Base-by-base conservation (phyloP, 1,140 invertebrate species). In the Mylabris phalerata region DNA sequence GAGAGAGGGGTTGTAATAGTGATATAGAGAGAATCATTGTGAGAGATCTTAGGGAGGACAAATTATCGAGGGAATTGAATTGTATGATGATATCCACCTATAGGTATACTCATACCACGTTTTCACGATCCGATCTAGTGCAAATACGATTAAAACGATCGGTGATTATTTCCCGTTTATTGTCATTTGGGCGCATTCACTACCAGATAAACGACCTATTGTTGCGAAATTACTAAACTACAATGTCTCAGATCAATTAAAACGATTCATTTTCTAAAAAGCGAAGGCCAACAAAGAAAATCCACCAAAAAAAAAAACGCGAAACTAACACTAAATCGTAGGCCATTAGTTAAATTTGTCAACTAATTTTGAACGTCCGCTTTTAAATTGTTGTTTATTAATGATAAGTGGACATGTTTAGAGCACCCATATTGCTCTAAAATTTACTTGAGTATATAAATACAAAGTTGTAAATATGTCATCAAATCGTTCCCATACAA, bases 381-480 rank as follows among this genome's bases (percentile, higher is more conserved):
- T 25, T 47, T 56, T 48, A 56, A 56, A 48, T 10, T 43, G 24
- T 48, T 32, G 54, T 48, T 56, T 56, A 56, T 48, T n/a, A 39
- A 48, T 56, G 54, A 56, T 56, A 56, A 56, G 45, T 56, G 32
- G 54, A 56, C 54, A 56, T 48, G 54, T 56, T 56, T 56, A 48
- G 45, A 43, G 47, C 54, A 56, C 40, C 54, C 41, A 24, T 48
- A 48, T 32, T 32, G 47, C 45, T 43, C 26, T 24, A 43, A 32
- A 32, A 32, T 32, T 32, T 32, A 32, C 32, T 32, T 32, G 13
- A 26, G 45, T 45, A 13, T 57, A 64, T 61, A 61, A 61, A 59
- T 61, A 64, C 42, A 24, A 45, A 42, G 39, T 43, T 43, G 56
- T 64, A 64, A 61, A 64, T 64, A 41, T 58, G 55, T 64, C 60